These are phyloP conservation scores for Oenanthe oenanthe DNA, from an alignment of 2,113 vertebrate genomes.

Conservation along the genomic window DNA sequence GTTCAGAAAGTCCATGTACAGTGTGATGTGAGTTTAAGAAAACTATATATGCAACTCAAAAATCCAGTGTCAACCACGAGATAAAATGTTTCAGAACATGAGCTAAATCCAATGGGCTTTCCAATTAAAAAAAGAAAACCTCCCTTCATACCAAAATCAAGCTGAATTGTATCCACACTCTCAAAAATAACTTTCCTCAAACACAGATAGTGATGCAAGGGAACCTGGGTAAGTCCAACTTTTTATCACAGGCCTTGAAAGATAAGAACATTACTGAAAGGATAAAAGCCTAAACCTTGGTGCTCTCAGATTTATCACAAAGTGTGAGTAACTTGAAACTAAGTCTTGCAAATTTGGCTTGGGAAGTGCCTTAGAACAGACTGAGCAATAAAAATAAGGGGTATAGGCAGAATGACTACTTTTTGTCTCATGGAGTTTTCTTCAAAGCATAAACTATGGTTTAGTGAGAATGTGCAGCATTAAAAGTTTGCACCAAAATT, in stretches of 20 bases:
- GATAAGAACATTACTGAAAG: background rate
- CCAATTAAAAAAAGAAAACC: background rate
- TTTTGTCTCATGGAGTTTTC: background rate
- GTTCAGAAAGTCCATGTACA: background rate
- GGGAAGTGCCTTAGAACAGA: background rate
- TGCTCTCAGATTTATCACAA: background rate
- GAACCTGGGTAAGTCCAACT: background rate
- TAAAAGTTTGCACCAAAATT: background rate
- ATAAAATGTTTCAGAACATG: background rate
- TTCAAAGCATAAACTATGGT: background rate
- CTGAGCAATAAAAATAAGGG: background rate
- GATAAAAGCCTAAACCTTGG: background rate
- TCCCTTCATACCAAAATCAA: background rate
- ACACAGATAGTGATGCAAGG: background rate
- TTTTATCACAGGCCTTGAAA: conserved; percentile 9
- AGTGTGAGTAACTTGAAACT: background rate
- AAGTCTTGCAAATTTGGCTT: background rate
- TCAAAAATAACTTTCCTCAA: background rate
- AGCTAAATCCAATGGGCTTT: background rate
- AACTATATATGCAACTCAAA: background rate
- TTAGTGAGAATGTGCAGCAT: background rate
- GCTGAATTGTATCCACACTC: background rate
- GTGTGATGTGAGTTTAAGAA: background rate
- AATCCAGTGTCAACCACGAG: background rate
- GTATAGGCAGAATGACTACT: background rate